Base-by-base conservation (phyloP, 2,888 invertebrate genomes). In the Spilarctia lutea region DNA sequence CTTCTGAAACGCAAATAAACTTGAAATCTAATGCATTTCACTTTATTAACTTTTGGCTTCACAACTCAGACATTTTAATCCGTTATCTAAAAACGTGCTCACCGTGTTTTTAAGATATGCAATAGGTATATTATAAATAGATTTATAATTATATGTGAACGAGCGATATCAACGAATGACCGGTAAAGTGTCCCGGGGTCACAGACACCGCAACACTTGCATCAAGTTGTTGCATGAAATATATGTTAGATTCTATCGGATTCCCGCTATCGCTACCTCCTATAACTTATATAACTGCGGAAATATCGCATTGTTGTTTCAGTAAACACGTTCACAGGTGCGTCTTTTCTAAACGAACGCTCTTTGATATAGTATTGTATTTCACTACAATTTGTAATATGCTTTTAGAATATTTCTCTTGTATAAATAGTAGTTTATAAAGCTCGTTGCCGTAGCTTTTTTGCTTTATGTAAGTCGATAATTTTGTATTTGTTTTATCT, bases 301-400 rank as follows among this genome's bases (percentile, higher is more conserved):
- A 73, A 72, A 78, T 20, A 68, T 74, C 77, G 82, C 83, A 86
- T 86, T 94, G 93, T 94, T 94, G 88, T 92, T 90, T 93, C 83
- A 89, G 89, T 91, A 94, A 94, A 94, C 93, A 93, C 75, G 83
- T 83, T 82, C 89, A 87, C 95, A 95, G 95, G 94, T 95, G 95
- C 89, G 81, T 80, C 80, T 86, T 92, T 90, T 95, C 93, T 88
- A 90, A 92, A 88, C 86, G 85, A 87, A 87, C 85, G 85, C 90
- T 86, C 95, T 95, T 94, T 95, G 94, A 95, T 93, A 92, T 81
- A 87, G 89, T 91, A 91, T 95, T 87, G 86, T 83, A 89, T 95
- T 95, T 91, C 95, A 89, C 85, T 83, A 85, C 72, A 35, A 78
- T 80, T 82, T 79, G 79, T 80, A 76, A 39, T 70, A 81, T 84